Base-by-base conservation (phyloP, 2,797 vertebrate genomes). In the Perodicticus potto region DNA sequence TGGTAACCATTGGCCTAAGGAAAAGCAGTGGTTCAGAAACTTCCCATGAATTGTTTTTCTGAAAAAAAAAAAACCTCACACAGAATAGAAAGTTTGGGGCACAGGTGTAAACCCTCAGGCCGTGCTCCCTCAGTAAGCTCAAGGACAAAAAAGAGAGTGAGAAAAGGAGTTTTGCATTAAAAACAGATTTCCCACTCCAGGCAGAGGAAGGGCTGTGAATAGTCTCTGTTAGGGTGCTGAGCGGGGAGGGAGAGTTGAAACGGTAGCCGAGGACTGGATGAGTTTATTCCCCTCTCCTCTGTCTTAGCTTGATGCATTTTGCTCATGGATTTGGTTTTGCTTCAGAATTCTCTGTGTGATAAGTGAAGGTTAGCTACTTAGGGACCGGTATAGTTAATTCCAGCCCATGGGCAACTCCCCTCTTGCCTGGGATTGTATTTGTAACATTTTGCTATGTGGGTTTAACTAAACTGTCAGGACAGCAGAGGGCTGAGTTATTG, bases 391-490 rank as follows among this genome's bases (percentile, higher is more conserved):
- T 96, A 91, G n/a, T 97, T 96, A 96, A 73, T 97, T 97, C 97
- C 86, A 96, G 83, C 85, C 96, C 87, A 67, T 95, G 84, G 93
- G 95, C 94, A 69, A 89, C 97, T 95, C 70, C 65, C 17, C 93
- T 97, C 88, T 97, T 86, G 96, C 96, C 86, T 87, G 69, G 76
- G n/a, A 94, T 95, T 87, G 73, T 92, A 72, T 93, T 81, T 97
- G 89, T 88, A 96, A 83, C 45, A 91, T 88, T 93, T 94, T 95
- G 84, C 86, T 95, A 92, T 12, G 25, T 94, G 93, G 87, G 96
- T 98, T 97, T 95, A 98, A 96, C 86, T 97, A 91, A 98, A 94
- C 89, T 96, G 96, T 96, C 92, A 91, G 65, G 67, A 40, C 69
- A 59, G 91, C 92, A 40, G 59, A 97, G 94, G 91, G 65, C 83